Conservation (phyloP, 1,140 invertebrate genomes). For the Choristoneura fumiferana region DNA sequence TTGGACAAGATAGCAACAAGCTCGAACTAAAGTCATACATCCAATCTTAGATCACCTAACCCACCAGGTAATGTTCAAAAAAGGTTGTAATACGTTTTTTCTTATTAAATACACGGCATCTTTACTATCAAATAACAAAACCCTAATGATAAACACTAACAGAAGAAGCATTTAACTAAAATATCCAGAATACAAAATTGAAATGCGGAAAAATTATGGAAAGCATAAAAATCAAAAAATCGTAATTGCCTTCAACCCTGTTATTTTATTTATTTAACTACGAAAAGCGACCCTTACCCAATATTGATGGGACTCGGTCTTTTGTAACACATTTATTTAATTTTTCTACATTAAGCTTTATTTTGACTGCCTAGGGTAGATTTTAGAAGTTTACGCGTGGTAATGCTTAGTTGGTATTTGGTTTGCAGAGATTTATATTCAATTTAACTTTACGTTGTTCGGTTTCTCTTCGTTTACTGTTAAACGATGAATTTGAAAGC, state of each 20-base stretch:
- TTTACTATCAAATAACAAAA: too few relatives aligned
- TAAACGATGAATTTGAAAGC: conserved; percentile 24
- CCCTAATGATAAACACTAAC: too few relatives aligned
- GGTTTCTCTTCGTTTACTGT: conserved; percentile 29
- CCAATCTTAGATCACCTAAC: too few relatives aligned
- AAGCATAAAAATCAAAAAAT: conserved; percentile 14
- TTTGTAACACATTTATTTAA: neutral
- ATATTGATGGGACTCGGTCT: conserved; percentile 22
- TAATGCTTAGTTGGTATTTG: conserved; percentile 17
- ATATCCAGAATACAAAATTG: too few relatives aligned
- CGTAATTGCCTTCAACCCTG: conserved; percentile 30
- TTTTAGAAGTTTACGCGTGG: neutral
- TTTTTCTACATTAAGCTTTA: neutral
- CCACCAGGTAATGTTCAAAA: too few relatives aligned
- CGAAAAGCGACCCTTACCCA: conserved; percentile 24
- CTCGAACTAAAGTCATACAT: too few relatives aligned
- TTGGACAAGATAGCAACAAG: too few relatives aligned
- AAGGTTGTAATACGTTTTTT: too few relatives aligned
- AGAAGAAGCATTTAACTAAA: too few relatives aligned
- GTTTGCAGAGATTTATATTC: conserved; percentile 36
- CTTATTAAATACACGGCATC: too few relatives aligned
- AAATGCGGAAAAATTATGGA: too few relatives aligned
- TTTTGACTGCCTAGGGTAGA: neutral
- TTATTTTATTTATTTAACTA: conserved; percentile 40
- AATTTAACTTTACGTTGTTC: conserved; percentile 40